Conservation (phyloP, 2,797 vertebrate genomes). For the Falco peregrinus region DNA sequence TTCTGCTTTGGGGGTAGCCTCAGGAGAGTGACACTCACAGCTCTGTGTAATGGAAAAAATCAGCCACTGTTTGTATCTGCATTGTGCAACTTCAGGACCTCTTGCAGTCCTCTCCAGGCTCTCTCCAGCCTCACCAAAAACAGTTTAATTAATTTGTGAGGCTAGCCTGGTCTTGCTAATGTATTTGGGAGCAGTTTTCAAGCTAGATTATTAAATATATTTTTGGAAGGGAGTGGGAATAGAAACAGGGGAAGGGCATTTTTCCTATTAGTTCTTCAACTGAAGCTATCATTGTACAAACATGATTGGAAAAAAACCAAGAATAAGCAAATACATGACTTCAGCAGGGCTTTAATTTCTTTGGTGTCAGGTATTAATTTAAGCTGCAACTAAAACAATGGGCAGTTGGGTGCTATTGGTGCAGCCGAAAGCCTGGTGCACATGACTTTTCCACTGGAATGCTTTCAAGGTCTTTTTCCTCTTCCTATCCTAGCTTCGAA, state of each 20-base stretch:
- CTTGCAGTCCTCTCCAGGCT: background rate
- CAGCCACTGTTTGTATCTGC: background rate
- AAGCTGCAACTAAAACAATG: constrained; percentile 23
- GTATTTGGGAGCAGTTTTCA: background rate
- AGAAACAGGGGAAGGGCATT: constrained; percentile 6
- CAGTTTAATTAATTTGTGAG: background rate
- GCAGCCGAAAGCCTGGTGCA: constrained; percentile 14
- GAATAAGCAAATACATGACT: constrained; percentile 20
- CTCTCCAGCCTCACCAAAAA: background rate
- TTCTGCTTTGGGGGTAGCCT: background rate
- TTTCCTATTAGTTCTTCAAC: constrained; percentile 38
- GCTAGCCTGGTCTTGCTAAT: background rate
- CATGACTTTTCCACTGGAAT: constrained; percentile 65
- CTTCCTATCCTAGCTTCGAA: constrained; percentile 61
- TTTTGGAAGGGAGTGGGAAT: constrained; percentile 34
- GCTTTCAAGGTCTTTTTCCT: constrained; percentile 60
- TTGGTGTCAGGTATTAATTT: constrained; percentile 65
- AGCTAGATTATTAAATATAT: constrained; percentile 1
- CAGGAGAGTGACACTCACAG: background rate
- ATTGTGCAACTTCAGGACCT: background rate
- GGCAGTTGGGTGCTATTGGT: constrained; percentile 37
- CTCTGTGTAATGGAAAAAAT: background rate
- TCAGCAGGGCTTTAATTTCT: constrained; percentile 31
- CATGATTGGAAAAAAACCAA: background rate
- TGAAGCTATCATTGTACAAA: constrained; percentile 4